Percentiles rank a stretch among this genome's conserved stretches.
Evolutionary conservation across 2,797 vertebrate species (phyloP).

Genomic region (Sebastes melanostomus): DNA sequence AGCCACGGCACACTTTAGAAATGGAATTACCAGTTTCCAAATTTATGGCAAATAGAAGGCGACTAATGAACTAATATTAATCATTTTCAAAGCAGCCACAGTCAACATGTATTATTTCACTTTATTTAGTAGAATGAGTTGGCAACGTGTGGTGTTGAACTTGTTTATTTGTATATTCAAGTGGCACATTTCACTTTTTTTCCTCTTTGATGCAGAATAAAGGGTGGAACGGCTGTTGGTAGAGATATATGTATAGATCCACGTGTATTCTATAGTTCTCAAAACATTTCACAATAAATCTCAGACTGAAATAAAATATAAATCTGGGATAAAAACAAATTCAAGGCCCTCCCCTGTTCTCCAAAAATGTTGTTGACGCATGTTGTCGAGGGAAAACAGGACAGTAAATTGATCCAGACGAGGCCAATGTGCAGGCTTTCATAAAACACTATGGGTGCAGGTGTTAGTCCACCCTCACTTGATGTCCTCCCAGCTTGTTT

Average conservation of each 20-base stretch:
- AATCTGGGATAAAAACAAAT: not conserved
- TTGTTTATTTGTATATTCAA: too few relatives aligned
- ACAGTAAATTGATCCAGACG: not conserved
- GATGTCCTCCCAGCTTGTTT: too few relatives aligned
- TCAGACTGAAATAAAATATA: not conserved
- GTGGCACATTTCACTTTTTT: too few relatives aligned
- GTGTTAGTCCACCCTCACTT: too few relatives aligned
- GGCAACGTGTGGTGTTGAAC: not conserved
- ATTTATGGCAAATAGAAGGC: not conserved
- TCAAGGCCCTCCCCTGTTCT: not conserved
- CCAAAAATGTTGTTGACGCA: not conserved
- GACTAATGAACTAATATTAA: not conserved
- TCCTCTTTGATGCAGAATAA: too few relatives aligned
- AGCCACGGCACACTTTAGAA: too few relatives aligned
- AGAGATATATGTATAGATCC: too few relatives aligned
- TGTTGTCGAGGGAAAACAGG: not conserved
- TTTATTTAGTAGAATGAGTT: not conserved
- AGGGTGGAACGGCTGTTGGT: not conserved
- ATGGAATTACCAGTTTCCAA: not conserved
- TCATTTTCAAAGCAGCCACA: not conserved
- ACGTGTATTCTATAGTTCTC: not conserved
- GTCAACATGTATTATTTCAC: not conserved
- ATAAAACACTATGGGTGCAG: too few relatives aligned
- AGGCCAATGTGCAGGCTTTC: not conserved
- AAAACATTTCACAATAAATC: not conserved